Base-by-base conservation (phyloP, 2,797 vertebrate species). In the Myripristis murdjan region DNA sequence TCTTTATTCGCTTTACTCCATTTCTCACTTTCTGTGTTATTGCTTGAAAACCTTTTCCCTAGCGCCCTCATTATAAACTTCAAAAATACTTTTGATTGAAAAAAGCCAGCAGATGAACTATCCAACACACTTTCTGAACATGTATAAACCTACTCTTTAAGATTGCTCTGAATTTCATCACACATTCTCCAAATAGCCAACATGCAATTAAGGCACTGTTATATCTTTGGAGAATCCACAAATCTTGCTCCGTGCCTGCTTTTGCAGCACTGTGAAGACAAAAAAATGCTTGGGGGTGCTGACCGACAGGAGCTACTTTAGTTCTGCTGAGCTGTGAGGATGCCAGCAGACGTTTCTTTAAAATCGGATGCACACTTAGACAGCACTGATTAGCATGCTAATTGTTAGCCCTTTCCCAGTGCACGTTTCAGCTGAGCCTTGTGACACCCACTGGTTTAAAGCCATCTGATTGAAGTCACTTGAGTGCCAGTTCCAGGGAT, bases 131-230 rank as follows among this genome's bases (percentile, higher is more conserved):
- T 69, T 76, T 73, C 20, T 60, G 53, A 75, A 56, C 57, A 75
- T 67, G 39, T n/a, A n/a, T n/a, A n/a, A n/a, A n/a, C 24, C 48
- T 9, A 6, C 60, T 54, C 52, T n/a, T 57, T 44, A 66, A 59
- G 44, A 81, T 92, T 91, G 65, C 85, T 59, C 26, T 47, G 35
- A 81, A 81, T 92, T 91, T 88, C 89, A 88, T 91, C 89, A 90
- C 75, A 48, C 61, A 66, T 78, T 70, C 35, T 49, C 68, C 44
- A 44, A 87, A 77, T 79, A 71, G 69, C 81, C 84, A 89, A 88
- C 73, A 85, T 73, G 71, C 71, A 87, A 88, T 90, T 82, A 88
- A 73, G 53, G 56, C 51, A 37, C 24, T 35, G 57, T 77, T 80
- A 81, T 23, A 66, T 62, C 58, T 72, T 79, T 82, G 54, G 46